phyloP scores from a whole-genome alignment of 2,113 vertebrate genomes.

The Callocephalon fimbriatum region DNA sequence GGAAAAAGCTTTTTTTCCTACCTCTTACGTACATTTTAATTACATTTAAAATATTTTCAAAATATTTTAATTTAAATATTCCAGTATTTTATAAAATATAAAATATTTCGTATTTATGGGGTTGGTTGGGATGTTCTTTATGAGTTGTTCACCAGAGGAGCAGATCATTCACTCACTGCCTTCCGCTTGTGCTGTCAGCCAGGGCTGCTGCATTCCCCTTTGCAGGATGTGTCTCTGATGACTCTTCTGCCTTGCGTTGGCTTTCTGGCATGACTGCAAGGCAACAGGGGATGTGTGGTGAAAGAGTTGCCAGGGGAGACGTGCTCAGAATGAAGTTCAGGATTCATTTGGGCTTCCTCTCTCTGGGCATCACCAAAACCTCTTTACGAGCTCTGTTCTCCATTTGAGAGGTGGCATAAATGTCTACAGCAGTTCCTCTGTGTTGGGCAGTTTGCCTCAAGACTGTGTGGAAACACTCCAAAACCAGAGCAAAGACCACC shows the following conservation, averaged over 20 bases:
- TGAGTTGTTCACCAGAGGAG: not conserved
- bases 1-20: not conserved
- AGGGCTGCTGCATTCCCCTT: not conserved
- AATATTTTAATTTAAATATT: no score
- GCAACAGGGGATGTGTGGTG: accelerated
- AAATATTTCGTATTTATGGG: not conserved
- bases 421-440: not conserved
- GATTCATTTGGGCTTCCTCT: not conserved
- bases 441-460: not conserved
- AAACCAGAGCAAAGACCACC: not conserved
- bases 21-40: not conserved
- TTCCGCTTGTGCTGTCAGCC: not conserved
- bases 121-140: not conserved
- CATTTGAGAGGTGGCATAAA: not conserved
- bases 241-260: not conserved
- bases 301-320: not conserved
- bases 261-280: not conserved
- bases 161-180: not conserved
- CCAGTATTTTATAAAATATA: no score
- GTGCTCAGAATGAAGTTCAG: not conserved
- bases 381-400: not conserved
- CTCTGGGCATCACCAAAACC: not conserved
- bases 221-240: not conserved
- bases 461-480: not conserved
- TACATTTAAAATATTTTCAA: no score